These are phyloP conservation scores for Latheticus oryzae DNA, from an alignment of 2,888 invertebrate genomes.

Conservation along the genomic window DNA sequence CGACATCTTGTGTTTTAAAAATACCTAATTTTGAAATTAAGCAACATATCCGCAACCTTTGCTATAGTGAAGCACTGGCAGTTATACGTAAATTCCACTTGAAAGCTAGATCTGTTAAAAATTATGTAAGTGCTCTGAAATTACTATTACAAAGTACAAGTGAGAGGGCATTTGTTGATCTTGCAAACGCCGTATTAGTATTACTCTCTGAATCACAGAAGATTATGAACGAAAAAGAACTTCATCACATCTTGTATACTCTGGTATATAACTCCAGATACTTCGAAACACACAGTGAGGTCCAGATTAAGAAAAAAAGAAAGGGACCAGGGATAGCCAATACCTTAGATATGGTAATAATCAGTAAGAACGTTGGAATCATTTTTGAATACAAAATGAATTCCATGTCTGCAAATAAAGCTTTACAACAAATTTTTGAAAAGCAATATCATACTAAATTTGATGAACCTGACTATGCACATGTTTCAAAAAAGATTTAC, in stretches of 20 bases:
- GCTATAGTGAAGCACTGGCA: constrained; percentile 29
- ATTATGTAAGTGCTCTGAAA: constrained; percentile 11
- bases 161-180: neutral
- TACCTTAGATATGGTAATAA: constrained; percentile 11
- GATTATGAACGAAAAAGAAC: constrained; percentile 9
- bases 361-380: constrained; percentile 17
- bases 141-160: constrained; percentile 3
- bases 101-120: constrained; percentile 17
- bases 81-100: constrained; percentile 14
- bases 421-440: constrained; percentile 1
- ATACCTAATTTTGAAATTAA: constrained; percentile 32
- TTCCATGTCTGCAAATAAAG: constrained; percentile 26
- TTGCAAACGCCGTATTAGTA: neutral
- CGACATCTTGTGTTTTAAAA: constrained; percentile 18
- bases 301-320: neutral
- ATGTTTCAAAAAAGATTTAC: neutral
- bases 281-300: neutral
- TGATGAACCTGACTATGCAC: neutral
- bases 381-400: constrained; percentile 30
- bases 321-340: neutral
- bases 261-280: neutral
- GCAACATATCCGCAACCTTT: constrained; percentile 12
- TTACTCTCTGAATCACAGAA: neutral
- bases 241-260: constrained; percentile 1
- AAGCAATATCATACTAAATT: neutral